Evolutionary conservation across 2,113 vertebrate genomes (phyloP), one percentile per base, ranked within the genome.

Genomic region (Lasiurus borealis): DNA sequence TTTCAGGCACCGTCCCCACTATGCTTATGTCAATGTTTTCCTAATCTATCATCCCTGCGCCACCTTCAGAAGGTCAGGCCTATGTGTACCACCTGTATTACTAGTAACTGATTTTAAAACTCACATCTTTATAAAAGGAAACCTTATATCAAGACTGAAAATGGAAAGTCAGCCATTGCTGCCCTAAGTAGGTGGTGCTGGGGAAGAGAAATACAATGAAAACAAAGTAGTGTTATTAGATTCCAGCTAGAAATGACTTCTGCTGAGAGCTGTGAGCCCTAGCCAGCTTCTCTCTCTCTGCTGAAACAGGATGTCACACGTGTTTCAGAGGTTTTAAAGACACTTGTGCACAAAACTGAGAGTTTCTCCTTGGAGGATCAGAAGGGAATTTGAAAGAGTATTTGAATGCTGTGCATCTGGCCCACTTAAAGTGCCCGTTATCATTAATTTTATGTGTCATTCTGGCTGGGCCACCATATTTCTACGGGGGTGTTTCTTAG

Each of bases 21-120:
- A 7, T 16, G 52, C 14, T 21, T 12, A 5, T 0, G 1, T 18
- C 1, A 0, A 0, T 11, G 11, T 40, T 54, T 50, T 11, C 91
- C 64, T 29, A 18, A 48, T 21, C 92, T 8, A 16, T 15, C 62
- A 4, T 34, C 29, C 23, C 29, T 1, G 13, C 3, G 1, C n/a
- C 8, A 0, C 57, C 31, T 29, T 57, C 44, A 13, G 44, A 29
- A 48, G 44, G 13, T 34, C 87, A 34, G 31, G 57, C 2, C 0
- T 31, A 29, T 0, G 0, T 1, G 5, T 2, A 4, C 14, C 19
- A 6, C 68, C 73, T 3, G 5, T 3, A 2, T 31, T 1, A 46
- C n/a, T 6, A 40, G 66, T 5, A 8, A 27, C 68, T 69, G 21
- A 44, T 46, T 72, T 54, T 44, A 46, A 83, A 78, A 54, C 34